Conservation (phyloP, 2,888 invertebrate species). For the Latheticus oryzae region DNA sequence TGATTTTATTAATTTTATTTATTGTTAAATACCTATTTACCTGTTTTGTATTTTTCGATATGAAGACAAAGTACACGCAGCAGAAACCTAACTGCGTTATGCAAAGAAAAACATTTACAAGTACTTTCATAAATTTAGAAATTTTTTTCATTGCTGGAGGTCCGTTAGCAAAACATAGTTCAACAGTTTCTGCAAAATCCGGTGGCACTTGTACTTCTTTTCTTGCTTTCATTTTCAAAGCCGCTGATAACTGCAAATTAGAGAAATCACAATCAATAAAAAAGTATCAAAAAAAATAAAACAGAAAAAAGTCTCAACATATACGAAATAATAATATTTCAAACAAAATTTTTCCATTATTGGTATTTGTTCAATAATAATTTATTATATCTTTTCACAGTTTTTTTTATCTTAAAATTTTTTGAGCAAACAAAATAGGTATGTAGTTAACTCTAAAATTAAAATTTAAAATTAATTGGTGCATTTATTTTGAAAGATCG, state of each 20-base stretch:
- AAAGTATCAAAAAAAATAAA: background rate
- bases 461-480: too few species aligned
- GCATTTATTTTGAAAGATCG: too few species aligned
- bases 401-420: too few species aligned
- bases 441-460: too few species aligned
- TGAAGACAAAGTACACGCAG: slow-evolving; percentile 96
- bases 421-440: too few species aligned
- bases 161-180: slow-evolving; percentile 82
- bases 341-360: too few species aligned
- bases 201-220: slow-evolving; percentile 71
- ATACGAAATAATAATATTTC: too few species aligned
- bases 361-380: too few species aligned
- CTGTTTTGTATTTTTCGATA: slow-evolving; percentile 86
- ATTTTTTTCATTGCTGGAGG: slow-evolving; percentile 73
- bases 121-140: slow-evolving; percentile 73
- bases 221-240: slow-evolving; percentile 74
- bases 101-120: slow-evolving; percentile 89
- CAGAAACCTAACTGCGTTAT: slow-evolving; percentile 98
- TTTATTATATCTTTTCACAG: too few species aligned
- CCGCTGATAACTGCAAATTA: slow-evolving; percentile 72
- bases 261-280: background rate
- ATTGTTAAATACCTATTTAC: slow-evolving; percentile 64
- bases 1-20: slow-evolving; percentile 18
- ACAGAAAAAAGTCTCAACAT: background rate
- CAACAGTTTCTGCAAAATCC: slow-evolving; percentile 86